Conservation (phyloP, 1,140 invertebrate genomes). For the Gonatopus flavifemur region DNA sequence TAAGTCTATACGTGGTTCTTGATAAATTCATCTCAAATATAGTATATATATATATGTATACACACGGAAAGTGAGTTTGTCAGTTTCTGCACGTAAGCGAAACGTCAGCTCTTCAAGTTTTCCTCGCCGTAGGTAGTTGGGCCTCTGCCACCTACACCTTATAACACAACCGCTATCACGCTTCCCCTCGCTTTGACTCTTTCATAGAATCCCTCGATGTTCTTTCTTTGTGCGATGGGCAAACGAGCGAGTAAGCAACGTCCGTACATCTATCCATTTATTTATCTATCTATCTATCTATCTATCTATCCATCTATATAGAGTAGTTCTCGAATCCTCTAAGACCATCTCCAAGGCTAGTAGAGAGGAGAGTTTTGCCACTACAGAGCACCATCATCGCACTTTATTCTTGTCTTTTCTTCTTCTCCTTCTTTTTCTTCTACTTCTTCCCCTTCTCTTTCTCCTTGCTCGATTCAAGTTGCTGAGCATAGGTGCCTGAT, state of each 20-base stretch:
- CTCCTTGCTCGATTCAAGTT: neutral
- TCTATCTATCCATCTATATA: no score
- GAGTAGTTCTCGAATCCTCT: neutral
- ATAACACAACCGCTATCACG: neutral
- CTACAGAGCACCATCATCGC: neutral
- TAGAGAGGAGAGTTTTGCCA: no score
- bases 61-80: constrained; percentile 4
- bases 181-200: neutral
- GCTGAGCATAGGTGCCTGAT: no score
- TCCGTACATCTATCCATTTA: no score
- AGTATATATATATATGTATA: neutral
- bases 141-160: constrained; percentile 7
- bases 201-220: neutral
- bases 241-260: no score
- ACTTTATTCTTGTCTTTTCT: constrained; percentile 1
- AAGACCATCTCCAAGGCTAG: no score
- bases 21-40: neutral
- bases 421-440: neutral
- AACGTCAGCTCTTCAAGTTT: constrained; percentile 48
- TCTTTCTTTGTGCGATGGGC: no score
- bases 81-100: constrained; percentile 51
- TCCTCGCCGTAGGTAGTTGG: constrained; percentile 24
- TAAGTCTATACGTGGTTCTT: no score
- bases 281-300: no score
- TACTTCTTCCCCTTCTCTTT: neutral